Evolutionary conservation across 2,888 invertebrate species (phyloP).

Genomic region (Liodrosophila aerea): DNA sequence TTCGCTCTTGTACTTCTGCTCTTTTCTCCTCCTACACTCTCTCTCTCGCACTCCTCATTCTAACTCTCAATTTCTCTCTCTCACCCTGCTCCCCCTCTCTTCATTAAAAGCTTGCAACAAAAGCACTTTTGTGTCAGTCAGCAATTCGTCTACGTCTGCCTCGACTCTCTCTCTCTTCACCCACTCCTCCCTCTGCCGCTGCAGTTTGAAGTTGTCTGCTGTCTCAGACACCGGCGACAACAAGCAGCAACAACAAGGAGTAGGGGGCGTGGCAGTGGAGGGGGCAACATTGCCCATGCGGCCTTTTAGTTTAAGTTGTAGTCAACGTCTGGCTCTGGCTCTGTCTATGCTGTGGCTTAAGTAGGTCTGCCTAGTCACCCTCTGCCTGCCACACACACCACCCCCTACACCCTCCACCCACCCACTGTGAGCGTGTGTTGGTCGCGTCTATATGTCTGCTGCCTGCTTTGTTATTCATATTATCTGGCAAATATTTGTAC

Average conservation of each 20-base stretch:
- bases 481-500: conserved; percentile 79
- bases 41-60: background rate
- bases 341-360: conserved; percentile 48
- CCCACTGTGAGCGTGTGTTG: conserved; percentile 12
- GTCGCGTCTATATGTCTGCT: conserved; percentile 48
- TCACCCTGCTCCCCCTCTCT: conserved; percentile 31
- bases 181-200: conserved; percentile 27
- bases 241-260: conserved; percentile 36
- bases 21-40: background rate
- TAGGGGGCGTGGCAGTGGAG: background rate
- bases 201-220: conserved; percentile 76
- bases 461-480: conserved; percentile 77
- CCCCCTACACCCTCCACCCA: conserved; percentile 6
- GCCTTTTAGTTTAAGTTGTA: conserved; percentile 77
- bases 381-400: background rate
- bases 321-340: conserved; percentile 47
- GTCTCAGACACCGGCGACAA: conserved; percentile 72
- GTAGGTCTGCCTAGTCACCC: conserved; percentile 57
- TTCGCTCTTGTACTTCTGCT: too few relatives aligned
- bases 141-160: conserved; percentile 59
- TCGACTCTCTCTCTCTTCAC: background rate
- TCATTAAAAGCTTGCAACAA: conserved; percentile 72
- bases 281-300: conserved; percentile 45
- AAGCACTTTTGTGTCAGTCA: conserved; percentile 78
- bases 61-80: background rate